phyloP scores from a whole-genome alignment of 1,140 invertebrate genomes.

The Habropoda laboriosa region DNA sequence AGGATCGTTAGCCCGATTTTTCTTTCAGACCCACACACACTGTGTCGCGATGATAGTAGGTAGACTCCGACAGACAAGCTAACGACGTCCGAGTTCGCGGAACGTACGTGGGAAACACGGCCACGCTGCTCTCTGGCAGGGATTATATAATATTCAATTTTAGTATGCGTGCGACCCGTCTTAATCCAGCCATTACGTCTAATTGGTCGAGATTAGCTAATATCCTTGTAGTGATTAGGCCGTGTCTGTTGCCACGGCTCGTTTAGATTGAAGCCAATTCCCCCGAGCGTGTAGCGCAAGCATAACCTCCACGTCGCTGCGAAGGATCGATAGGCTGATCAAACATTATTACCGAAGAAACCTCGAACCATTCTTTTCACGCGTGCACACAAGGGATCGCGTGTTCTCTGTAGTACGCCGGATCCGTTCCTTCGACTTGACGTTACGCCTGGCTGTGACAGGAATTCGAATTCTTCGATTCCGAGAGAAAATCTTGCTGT shows the following conservation, averaged over 20 bases:
- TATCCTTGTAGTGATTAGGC: conserved; percentile 70
- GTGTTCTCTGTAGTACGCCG: not conserved
- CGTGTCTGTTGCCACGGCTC: conserved; percentile 65
- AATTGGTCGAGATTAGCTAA: conserved; percentile 75
- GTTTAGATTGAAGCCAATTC: conserved; percentile 69
- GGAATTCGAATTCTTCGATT: conserved; percentile 7
- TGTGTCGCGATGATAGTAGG: conserved; percentile 33
- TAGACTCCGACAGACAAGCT: conserved; percentile 28
- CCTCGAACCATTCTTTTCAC: conserved; percentile 36
- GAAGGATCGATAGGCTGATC: conserved; percentile 59
- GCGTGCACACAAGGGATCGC: conserved; percentile 4
- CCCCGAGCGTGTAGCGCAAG: conserved; percentile 52
- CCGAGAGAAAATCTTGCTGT: not conserved
- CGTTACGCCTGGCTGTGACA: not conserved
- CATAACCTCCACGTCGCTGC: conserved; percentile 20
- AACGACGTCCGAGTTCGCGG: conserved; percentile 43
- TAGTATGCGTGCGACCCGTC: conserved; percentile 68
- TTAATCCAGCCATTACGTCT: conserved; percentile 73
- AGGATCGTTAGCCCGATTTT: conserved; percentile 51
- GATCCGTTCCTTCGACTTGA: not conserved
- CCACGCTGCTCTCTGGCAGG: conserved; percentile 30
- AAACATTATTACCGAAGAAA: conserved; percentile 41
- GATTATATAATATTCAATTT: conserved; percentile 74
- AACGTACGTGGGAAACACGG: conserved; percentile 64
- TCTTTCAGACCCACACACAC: conserved; percentile 45